Evolutionary conservation across 2,113 vertebrate genomes (phyloP), one percentile per base, ranked within the genome.

Genomic region (Larimichthys crocea): DNA sequence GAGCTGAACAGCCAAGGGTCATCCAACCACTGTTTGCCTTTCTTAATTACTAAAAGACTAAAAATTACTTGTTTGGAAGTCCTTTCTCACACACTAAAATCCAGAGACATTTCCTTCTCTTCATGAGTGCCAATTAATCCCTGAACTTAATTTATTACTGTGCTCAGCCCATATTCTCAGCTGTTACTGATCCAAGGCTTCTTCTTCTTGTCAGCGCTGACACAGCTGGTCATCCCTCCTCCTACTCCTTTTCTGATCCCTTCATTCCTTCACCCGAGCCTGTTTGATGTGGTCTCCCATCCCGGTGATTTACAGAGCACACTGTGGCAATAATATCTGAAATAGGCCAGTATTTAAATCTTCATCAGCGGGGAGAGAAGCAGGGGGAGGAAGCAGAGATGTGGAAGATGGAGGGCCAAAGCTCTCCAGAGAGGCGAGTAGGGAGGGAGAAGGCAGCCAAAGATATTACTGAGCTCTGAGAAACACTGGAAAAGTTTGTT

Each of bases 311-410:
- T 86, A 84, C 66, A 49, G 72, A 53, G 20, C 31, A 57, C 71
- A 60, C 31, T 73, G 69, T 50, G 35, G 68, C 46, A 77, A 73
- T 87, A 87, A 84, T 83, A 84, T 82, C 35, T 76, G 76, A 85
- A 89, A 88, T 83, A 71, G 65, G 60, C 66, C 76, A 83, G 68
- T 65, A 62, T 72, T 86, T 86, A 91, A 91, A 91, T 89, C 74
- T 83, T 86, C 68, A 88, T 91, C 83, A 86, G 72, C 16, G 44
- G 22, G 59, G 60, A 76, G 74, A 68, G 67, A 49, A 74, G 62
- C n/a, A 16, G 31, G 29, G 26, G 55, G 77, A 76, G 72, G 82
- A 65, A 48, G 64, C 40, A 67, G 22, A 61, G 70, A 65, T 60
- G 44, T 0, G 29, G 77, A 56, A 56, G 62, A 62, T 10, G 2